Evolutionary conservation across 2,888 invertebrate genomes (phyloP).

Genomic region (Caenorhabditis doughertyi): DNA sequence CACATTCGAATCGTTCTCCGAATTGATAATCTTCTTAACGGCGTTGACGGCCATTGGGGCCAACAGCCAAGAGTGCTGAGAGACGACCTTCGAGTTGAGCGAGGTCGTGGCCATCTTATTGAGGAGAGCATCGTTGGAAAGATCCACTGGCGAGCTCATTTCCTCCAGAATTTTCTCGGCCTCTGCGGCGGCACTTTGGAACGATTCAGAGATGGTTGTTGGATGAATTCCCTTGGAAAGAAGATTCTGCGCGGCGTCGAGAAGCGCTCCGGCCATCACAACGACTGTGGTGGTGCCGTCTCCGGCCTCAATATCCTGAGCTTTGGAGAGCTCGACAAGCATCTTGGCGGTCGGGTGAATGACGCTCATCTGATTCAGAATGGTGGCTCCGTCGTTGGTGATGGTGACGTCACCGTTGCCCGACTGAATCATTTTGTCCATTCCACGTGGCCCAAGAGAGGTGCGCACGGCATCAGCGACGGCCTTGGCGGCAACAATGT

Average conservation of each 20-base stretch:
- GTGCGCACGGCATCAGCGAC: constrained; percentile 99
- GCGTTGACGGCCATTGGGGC: constrained; percentile 98
- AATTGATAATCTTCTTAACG: constrained; percentile 91
- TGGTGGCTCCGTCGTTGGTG: constrained; percentile 99
- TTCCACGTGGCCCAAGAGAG: constrained; percentile 95
- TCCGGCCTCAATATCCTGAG: constrained; percentile 97
- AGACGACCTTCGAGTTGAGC: constrained; percentile 98
- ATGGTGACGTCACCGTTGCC: constrained; percentile 98
- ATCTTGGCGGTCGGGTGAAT: constrained; percentile 99
- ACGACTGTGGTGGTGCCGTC: constrained; percentile 98
- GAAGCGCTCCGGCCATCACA: constrained; percentile 94
- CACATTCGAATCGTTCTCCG: constrained; percentile 88
- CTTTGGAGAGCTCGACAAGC: constrained; percentile 97
- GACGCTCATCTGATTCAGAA: constrained; percentile 98
- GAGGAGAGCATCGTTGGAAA: constrained; percentile 91
- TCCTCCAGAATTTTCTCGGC: constrained; percentile 88
- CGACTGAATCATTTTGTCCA: constrained; percentile 99
- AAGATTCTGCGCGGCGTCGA: constrained; percentile 95
- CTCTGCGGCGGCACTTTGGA: constrained; percentile 89
- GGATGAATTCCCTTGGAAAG: constrained; percentile 94
- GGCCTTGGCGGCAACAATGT: constrained; percentile 97
- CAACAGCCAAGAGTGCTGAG: constrained; percentile 95
- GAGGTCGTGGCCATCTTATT: constrained; percentile 97
- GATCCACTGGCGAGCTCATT: constrained; percentile 92
- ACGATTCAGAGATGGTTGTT: constrained; percentile 96